phyloP scores from a whole-genome alignment of 1,140 invertebrate species.

The Chionoecetes opilio region DNA sequence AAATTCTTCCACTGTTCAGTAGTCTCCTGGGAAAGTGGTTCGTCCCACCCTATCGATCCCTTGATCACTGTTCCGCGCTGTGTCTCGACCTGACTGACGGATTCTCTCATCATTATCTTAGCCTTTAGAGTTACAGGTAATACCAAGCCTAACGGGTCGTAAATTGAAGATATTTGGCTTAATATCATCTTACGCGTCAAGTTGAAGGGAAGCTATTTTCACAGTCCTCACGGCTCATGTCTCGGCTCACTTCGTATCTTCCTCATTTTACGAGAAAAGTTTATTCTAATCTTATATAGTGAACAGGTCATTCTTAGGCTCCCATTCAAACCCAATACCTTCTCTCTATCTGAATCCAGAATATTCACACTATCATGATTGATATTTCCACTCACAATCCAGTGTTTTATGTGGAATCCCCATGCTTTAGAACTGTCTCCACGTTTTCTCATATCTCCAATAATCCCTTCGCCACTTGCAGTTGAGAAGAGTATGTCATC shows the following conservation, averaged over 20 bases:
- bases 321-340: not conserved
- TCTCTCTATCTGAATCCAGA: not conserved
- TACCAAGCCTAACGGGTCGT: not conserved
- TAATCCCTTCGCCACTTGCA: not conserved
- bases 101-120: conserved; percentile 27
- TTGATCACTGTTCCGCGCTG: too few species aligned
- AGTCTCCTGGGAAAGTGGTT: not conserved
- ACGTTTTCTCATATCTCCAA: not conserved
- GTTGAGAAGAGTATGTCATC: not conserved
- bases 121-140: not conserved
- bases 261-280: not conserved
- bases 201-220: not conserved
- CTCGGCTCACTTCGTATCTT: not conserved
- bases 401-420: conserved; percentile 25
- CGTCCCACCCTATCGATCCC: conserved; percentile 4
- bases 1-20: conserved; percentile 17
- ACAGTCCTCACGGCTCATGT: not conserved
- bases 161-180: not conserved
- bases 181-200: not conserved
- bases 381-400: not conserved
- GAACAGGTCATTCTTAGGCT: not conserved
- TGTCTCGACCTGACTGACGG: not conserved
- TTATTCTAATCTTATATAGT: not conserved
- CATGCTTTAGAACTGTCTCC: not conserved
- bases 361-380: not conserved